phyloP scores from a whole-genome alignment of 2,888 invertebrate species.

The Steinernema scapterisci region DNA sequence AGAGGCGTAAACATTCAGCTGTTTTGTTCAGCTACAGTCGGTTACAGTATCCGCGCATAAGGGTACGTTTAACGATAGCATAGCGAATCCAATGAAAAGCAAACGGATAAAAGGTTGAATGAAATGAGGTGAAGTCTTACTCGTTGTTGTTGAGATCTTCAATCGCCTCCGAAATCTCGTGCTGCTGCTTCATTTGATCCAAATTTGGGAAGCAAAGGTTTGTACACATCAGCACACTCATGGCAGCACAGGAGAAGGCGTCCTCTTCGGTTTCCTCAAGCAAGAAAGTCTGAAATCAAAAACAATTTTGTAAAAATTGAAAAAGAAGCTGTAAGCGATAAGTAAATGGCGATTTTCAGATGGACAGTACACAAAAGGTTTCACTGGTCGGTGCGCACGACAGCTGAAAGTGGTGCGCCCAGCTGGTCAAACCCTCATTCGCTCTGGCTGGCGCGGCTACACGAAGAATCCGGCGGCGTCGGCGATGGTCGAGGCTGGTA shows the following conservation, averaged over 20 bases:
- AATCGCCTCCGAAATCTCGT: slow-evolving; percentile 28
- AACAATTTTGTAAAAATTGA: neutral
- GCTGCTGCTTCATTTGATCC: slow-evolving; percentile 50
- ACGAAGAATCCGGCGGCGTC: slow-evolving; percentile 11
- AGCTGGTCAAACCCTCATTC: slow-evolving; percentile 29
- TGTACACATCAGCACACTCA: slow-evolving; percentile 51
- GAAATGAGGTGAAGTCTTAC: slow-evolving; percentile 40
- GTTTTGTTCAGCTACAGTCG: no score
- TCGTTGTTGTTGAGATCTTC: slow-evolving; percentile 56
- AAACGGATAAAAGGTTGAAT: neutral
- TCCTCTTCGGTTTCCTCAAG: neutral
- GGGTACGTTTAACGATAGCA: no score
- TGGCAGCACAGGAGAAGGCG: neutral
- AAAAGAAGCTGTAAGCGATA: slow-evolving; percentile 10
- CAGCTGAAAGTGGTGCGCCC: slow-evolving; percentile 31
- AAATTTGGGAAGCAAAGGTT: slow-evolving; percentile 54
- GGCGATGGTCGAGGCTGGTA: slow-evolving; percentile 19
- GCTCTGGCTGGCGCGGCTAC: slow-evolving; percentile 21
- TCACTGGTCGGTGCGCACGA: slow-evolving; percentile 23
- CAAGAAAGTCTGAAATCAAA: neutral
- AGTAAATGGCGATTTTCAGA: slow-evolving; percentile 25
- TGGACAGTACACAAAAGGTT: slow-evolving; percentile 32
- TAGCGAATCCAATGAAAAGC: neutral
- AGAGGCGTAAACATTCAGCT: no score
- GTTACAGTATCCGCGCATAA: no score